Base-by-base conservation (phyloP, 37 sponge, comb jelly and placozoan genomes). In the Geodia barretti region DNA sequence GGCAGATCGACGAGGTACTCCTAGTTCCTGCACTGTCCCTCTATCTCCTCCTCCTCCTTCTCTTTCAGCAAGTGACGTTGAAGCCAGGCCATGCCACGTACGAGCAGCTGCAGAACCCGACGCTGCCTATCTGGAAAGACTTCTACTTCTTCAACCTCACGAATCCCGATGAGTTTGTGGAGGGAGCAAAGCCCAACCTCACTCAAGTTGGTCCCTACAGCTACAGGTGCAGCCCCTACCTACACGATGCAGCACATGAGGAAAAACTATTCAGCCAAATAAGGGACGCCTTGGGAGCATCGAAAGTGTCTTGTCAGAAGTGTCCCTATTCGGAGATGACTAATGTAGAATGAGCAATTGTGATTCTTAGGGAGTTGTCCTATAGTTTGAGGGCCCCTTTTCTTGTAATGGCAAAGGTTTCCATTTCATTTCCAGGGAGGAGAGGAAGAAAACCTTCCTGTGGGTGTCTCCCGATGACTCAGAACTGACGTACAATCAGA, bases 121-220 rank as follows among this genome's bases (percentile, higher is more conserved):
- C 78, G 1, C 73, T 90, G 1, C 83, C 78, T 20, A 47, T 95
- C 40, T 95, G 89, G 82, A 91, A 95, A 54, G 77, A 87, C 39
- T 62, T 91, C 71, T 91, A 95, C 79, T 86, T 95, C 73, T 95
- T 89, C 79, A 95, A 95, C 73, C 62, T 91, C n/a, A 95, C 95
- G 47, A 95, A 95, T 41, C 78, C 80, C 0, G 74, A 72, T 1
- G 89, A 85, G 19, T 47, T 47, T 47, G 54, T 14, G 14, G 54
- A 7, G 7, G 81, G 81, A 70, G 70, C 60, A 26, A 80, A 80
- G 35, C 81, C 81, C 28, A 25, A 47, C 36, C 62, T 80, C 36
- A 32, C 54, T 32, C 70, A 80, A 34, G 62, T 80, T n/a, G 81
- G 81, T 24, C 81, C 81, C 4, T 95, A 95, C 71, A 83, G 95